phyloP scores from a whole-genome alignment of 2,797 vertebrate genomes.

The Halcyon badia region DNA sequence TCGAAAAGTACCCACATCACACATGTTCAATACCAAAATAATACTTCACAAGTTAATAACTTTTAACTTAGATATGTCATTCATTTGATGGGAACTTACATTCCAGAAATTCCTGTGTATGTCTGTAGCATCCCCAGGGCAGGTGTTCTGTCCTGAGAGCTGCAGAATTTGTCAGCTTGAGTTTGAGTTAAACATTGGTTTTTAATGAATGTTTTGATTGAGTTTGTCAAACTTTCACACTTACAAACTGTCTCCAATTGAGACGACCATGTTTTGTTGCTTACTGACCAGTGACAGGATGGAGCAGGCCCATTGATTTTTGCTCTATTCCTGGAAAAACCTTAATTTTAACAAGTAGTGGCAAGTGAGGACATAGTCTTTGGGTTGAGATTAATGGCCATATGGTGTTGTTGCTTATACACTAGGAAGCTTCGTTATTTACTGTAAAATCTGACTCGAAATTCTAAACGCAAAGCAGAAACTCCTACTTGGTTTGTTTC shows the following conservation, averaged over 20 bases:
- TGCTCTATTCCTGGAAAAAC: neutral
- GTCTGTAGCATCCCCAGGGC: neutral
- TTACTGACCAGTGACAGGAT: slow-evolving; percentile 57
- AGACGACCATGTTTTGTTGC: slow-evolving; percentile 35
- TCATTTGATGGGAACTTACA: neutral
- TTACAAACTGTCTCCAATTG: slow-evolving; percentile 36
- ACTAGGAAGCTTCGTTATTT: slow-evolving; percentile 57
- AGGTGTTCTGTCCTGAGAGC: neutral
- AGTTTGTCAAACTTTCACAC: slow-evolving; percentile 6
- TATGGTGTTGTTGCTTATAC: slow-evolving; percentile 60
- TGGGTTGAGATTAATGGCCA: slow-evolving; percentile 58
- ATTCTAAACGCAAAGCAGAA: slow-evolving; percentile 45
- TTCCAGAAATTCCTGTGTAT: neutral
- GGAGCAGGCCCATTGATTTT: slow-evolving; percentile 48
- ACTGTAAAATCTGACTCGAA: slow-evolving; percentile 69
- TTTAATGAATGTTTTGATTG: slow-evolving; percentile 24
- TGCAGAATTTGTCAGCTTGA: neutral
- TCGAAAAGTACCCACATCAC: neutral
- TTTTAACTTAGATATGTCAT: neutral
- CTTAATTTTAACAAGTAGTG: slow-evolving; percentile 34
- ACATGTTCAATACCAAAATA: neutral
- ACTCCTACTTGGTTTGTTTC: slow-evolving; percentile 71
- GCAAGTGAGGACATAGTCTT: slow-evolving; percentile 45
- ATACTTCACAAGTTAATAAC: neutral
- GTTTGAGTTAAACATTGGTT: neutral